Conservation (phyloP, 2,113 vertebrate genomes). For the Xiphorhynchus elegans region DNA sequence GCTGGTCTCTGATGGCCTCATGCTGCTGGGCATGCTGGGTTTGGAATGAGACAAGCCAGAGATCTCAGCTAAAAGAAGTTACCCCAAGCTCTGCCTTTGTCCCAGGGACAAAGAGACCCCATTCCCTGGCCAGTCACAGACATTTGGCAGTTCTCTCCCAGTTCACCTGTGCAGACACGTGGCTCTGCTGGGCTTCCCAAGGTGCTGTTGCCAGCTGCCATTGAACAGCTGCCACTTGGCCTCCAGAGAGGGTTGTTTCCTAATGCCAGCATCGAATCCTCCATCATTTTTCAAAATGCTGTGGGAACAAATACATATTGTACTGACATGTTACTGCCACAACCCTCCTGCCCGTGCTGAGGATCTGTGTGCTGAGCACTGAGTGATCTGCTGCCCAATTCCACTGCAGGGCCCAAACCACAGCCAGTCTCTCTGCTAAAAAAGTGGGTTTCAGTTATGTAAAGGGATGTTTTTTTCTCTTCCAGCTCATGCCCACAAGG, state of each 20-base stretch:
- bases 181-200: neutral
- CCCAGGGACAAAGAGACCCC: neutral
- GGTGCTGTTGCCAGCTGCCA: neutral
- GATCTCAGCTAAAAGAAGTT: neutral
- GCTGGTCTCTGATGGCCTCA: slow-evolving; percentile 40
- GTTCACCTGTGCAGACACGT: neutral
- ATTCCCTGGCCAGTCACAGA: neutral
- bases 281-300: neutral
- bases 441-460: neutral
- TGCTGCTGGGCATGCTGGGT: neutral
- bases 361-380: neutral
- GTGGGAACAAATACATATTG: neutral
- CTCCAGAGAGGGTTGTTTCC: neutral
- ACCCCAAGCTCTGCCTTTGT: neutral
- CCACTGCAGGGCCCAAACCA: neutral
- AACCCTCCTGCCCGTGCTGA: neutral
- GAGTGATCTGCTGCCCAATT: neutral
- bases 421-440: neutral
- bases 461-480: neutral
- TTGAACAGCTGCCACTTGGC: neutral
- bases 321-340: neutral
- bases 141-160: neutral
- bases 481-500: neutral
- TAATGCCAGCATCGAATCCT: neutral
- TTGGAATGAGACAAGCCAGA: neutral